Evolutionary conservation across 2,797 vertebrate species (phyloP).

Genomic region (Fratercula arctica): DNA sequence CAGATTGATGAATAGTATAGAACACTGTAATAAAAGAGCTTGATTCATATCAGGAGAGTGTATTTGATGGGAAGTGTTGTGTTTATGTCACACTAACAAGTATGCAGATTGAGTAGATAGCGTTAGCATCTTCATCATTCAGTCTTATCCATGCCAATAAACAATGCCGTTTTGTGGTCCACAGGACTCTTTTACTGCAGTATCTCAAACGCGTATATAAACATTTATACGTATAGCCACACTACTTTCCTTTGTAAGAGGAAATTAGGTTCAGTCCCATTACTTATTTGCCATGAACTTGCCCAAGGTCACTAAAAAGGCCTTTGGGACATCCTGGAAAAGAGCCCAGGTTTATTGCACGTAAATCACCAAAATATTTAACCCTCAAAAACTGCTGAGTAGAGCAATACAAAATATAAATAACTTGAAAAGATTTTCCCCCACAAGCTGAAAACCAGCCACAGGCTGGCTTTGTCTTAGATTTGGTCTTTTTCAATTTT

Average conservation of each 20-base stretch:
- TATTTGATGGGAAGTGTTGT: constrained; percentile 39
- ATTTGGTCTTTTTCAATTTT: neutral
- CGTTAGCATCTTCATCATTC: constrained; percentile 35
- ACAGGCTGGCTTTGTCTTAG: neutral
- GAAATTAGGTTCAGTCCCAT: neutral
- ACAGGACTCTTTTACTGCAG: neutral
- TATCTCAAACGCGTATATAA: neutral
- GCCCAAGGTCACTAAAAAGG: constrained; percentile 3
- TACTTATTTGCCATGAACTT: constrained; percentile 20
- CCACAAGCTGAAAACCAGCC: neutral
- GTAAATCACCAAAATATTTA: constrained; percentile 22
- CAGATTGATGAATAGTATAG: constrained; percentile 33
- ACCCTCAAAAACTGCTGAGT: neutral
- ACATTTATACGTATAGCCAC: neutral
- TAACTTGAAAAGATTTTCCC: neutral
- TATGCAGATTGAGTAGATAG: constrained; percentile 54
- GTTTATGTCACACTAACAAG: constrained; percentile 57
- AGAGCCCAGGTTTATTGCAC: neutral
- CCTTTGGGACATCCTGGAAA: neutral
- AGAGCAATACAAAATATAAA: constrained; percentile 16
- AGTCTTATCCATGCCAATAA: neutral
- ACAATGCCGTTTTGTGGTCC: neutral
- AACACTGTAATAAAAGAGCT: constrained; percentile 25
- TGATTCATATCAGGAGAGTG: constrained; percentile 39
- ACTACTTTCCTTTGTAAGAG: neutral